Evolutionary conservation across 2,797 vertebrate genomes (phyloP), one percentile per base, ranked within the genome.

Genomic region (Siniperca undulata): DNA sequence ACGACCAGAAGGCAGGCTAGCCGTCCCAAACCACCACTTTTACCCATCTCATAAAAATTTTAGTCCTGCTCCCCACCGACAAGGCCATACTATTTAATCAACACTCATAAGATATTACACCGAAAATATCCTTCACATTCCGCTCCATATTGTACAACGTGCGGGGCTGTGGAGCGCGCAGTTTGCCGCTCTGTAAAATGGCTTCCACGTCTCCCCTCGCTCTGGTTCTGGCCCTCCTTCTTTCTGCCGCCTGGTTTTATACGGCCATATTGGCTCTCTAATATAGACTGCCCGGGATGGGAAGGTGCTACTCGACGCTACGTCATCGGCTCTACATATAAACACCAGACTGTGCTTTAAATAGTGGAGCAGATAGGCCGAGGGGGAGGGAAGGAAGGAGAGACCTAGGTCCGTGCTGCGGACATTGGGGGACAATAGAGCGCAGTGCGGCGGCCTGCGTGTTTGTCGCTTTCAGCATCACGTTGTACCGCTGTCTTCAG

Each of bases 251-350:
- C 95, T 94, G 96, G 97, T 97, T 98, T 98, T 98, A 98, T 98
- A 98, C 96, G 93, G 97, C 97, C 97, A 98, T 99, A 95, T 97
- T 97, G 96, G 96, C 97, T 96, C 97, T 97, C 97, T 98, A 98
- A 98, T 99, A 99, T 98, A 99, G 97, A 97, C 97, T 96, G 97
- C 92, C 96, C 93, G 97, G 95, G 97, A 98, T 98, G 97, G 98
- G 98, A 98, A 97, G 97, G 98, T 97, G 97, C 96, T 97, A 96
- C 96, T 95, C 97, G 95, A 93, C 95, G 95, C 96, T 97, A 98
- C 98, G 98, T 99, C 98, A 98, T 84, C 95, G 96, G 94, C 96
- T 96, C 96, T 95, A 96, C 97, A 97, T 98, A 98, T 98, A 98
- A 98, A 97, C 97, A 95, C 95, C 96, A 96, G 95, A 95, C 96